Evolutionary conservation across 2,888 invertebrate genomes (phyloP).

Genomic region (Podotricha telesiphe): DNA sequence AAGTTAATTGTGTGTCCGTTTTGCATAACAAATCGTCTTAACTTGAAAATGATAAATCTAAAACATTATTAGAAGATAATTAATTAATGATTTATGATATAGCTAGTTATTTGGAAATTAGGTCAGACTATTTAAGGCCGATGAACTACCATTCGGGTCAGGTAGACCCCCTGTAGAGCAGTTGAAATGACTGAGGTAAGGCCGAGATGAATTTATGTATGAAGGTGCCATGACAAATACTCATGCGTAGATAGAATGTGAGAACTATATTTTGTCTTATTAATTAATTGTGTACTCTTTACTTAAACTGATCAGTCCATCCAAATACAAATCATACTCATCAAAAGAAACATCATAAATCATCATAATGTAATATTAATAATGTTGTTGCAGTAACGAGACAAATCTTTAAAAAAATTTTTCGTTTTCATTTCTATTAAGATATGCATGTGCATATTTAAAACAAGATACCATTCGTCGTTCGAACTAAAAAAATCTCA

Average conservation of each 20-base stretch:
- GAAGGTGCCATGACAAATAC: conserved; percentile 28
- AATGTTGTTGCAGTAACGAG: background rate
- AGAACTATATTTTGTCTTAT: conserved; percentile 25
- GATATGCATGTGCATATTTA: too few relatives aligned
- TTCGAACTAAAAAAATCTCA: too few relatives aligned
- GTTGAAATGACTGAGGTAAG: conserved; percentile 32
- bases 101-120: conserved; percentile 45
- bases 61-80: conserved; percentile 48
- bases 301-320: background rate
- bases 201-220: conserved; percentile 41
- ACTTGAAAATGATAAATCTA: conserved; percentile 46
- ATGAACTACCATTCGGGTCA: conserved; percentile 45
- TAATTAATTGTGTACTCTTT: conserved; percentile 9
- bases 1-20: conserved; percentile 46
- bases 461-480: too few relatives aligned
- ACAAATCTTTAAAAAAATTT: too few relatives aligned
- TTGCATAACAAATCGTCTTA: conserved; percentile 47
- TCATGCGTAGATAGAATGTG: conserved; percentile 6
- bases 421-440: too few relatives aligned
- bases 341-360: too few relatives aligned
- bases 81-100: conserved; percentile 48
- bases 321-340: background rate
- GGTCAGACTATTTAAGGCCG: conserved; percentile 49
- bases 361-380: background rate
- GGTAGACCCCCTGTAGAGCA: conserved; percentile 43